phyloP scores from a whole-genome alignment of 2,797 vertebrate species.

The Picus viridis region DNA sequence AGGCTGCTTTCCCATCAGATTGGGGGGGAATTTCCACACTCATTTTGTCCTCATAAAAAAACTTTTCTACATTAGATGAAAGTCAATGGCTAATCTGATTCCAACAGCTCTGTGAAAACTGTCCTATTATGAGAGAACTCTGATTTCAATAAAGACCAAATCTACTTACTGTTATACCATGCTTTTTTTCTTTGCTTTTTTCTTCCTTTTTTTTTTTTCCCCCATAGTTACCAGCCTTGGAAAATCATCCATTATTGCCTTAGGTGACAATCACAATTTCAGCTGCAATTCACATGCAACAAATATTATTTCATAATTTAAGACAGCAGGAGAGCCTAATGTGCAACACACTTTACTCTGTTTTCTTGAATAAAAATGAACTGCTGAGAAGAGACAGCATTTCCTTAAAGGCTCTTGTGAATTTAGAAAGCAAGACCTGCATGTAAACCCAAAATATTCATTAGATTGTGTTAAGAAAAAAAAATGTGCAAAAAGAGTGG shows the following conservation, averaged over 20 bases:
- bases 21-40: not conserved
- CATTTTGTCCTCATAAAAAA: not conserved
- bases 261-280: not conserved
- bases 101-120: not conserved
- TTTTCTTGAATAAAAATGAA: conserved; percentile 24
- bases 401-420: not conserved
- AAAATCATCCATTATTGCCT: not conserved
- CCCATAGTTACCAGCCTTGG: not conserved
- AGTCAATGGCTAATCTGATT: not conserved
- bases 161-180: not conserved
- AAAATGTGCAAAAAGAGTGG: not conserved
- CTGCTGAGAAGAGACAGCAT: not conserved
- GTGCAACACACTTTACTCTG: not conserved
- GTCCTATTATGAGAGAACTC: not conserved
- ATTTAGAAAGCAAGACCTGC: conserved; percentile 6
- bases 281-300: not conserved
- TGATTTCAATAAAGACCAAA: not conserved
- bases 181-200: not conserved
- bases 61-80: not conserved
- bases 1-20: not conserved
- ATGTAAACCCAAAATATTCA: not conserved
- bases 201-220: too few species aligned
- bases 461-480: not conserved
- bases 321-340: not conserved
- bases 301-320: conserved; percentile 20